phyloP scores from a whole-genome alignment of 2,113 vertebrate genomes.

The Ptilorrhoa leucosticta region DNA sequence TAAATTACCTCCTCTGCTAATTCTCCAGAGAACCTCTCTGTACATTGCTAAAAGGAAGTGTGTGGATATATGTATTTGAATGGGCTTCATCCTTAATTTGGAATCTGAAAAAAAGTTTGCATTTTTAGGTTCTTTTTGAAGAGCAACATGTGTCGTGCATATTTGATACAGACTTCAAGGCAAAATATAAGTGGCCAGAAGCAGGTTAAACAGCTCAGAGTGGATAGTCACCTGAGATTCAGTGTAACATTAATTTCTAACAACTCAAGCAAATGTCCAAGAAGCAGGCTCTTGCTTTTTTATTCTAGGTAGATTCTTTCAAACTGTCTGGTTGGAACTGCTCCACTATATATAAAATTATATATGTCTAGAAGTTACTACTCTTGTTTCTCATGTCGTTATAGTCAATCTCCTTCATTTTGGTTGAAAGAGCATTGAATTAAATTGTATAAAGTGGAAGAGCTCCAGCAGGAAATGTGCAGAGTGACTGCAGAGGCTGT shows the following conservation, averaged over 20 bases:
- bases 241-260: not conserved
- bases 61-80: not conserved
- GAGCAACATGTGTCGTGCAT: not conserved
- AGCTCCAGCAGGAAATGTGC: not conserved
- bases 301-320: not conserved
- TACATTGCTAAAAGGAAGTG: not conserved
- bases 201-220: not conserved
- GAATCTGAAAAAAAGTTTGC: not conserved
- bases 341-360: not conserved
- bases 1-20: not conserved
- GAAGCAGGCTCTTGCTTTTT: not conserved
- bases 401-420: not conserved
- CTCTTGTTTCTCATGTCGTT: not conserved
- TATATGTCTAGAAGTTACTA: not conserved
- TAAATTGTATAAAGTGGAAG: not conserved
- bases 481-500: not conserved
- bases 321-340: not conserved
- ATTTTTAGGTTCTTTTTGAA: not conserved
- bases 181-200: not conserved
- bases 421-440: not conserved
- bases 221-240: not conserved
- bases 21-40: not conserved
- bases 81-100: not conserved
- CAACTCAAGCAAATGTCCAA: not conserved
- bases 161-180: not conserved